A percentile compares a stretch with the other conserved stretches of the same genome.
Evolutionary conservation across 2,888 invertebrate species (phyloP).

Genomic region (Temnothorax rugatulus): DNA sequence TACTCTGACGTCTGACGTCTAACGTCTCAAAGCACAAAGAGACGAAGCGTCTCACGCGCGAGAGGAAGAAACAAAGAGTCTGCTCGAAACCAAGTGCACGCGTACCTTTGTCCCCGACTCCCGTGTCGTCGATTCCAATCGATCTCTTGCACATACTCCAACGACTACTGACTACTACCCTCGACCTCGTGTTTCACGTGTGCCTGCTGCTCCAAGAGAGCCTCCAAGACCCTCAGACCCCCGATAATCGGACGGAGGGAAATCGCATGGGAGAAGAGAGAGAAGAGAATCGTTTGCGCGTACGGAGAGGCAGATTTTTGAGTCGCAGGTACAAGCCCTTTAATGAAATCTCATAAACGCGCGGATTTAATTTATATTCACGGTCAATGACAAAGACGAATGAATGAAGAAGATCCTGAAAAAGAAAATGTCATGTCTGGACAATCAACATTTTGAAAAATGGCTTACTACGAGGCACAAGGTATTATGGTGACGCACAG

Average conservation of each 20-base stretch:
- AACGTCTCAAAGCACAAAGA: neutral
- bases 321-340: neutral
- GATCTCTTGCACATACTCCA: conserved; percentile 8
- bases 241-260: too few relatives aligned
- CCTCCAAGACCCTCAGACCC: too few relatives aligned
- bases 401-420: neutral
- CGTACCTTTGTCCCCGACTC: neutral
- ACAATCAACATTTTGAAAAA: neutral
- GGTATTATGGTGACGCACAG: neutral
- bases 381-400: neutral
- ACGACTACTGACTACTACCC: neutral
- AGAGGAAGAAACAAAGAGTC: conserved; percentile 33
- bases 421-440: neutral
- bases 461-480: neutral
- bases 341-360: neutral
- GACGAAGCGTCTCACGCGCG: neutral
- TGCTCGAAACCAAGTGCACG: neutral
- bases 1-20: neutral
- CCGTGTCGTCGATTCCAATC: neutral
- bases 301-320: neutral
- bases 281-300: neutral
- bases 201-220: neutral
- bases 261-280: conserved; percentile 23
- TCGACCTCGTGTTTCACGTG: neutral
- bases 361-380: conserved; percentile 3